Percentiles rank a stretch among this genome's conserved stretches.
Conservation (phyloP, 2,888 invertebrate species). For the Clepsis dumicolana region DNA sequence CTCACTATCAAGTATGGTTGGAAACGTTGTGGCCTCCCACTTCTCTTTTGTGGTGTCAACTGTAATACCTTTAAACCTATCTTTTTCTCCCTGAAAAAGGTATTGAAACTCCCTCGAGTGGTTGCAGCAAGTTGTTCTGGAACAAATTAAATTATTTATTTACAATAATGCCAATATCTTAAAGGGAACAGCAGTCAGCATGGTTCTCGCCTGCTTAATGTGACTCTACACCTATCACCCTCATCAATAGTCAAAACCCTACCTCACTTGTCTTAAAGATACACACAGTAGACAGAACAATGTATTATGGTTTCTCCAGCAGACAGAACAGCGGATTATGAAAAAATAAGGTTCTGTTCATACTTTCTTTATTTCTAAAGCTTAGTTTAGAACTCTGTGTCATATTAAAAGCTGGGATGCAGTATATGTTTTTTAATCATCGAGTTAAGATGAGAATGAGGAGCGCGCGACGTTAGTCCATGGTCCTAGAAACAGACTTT, state of each 20-base stretch:
- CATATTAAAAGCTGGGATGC: no score
- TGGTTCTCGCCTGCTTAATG: no score
- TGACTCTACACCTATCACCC: no score
- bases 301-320: no score
- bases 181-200: background rate
- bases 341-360: background rate
- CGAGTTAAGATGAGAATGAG: background rate
- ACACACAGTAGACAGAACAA: no score
- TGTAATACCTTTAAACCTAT: conserved; percentile 72
- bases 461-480: background rate
- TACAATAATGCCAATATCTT: background rate
- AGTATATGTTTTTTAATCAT: background rate
- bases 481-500: background rate
- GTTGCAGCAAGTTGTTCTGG: conserved; percentile 51
- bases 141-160: background rate
- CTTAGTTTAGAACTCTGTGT: no score
- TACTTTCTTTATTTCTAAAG: background rate
- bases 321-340: background rate
- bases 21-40: conserved; percentile 56
- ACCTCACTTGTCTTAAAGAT: no score
- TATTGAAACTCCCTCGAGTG: conserved; percentile 49
- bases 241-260: no score
- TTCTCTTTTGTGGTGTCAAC: conserved; percentile 62
- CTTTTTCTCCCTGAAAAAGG: conserved; percentile 61
- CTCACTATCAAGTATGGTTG: conserved; percentile 64